These are phyloP conservation scores for Littorina saxatilis DNA, from an alignment of 1,140 invertebrate species.

Conservation along the genomic window DNA sequence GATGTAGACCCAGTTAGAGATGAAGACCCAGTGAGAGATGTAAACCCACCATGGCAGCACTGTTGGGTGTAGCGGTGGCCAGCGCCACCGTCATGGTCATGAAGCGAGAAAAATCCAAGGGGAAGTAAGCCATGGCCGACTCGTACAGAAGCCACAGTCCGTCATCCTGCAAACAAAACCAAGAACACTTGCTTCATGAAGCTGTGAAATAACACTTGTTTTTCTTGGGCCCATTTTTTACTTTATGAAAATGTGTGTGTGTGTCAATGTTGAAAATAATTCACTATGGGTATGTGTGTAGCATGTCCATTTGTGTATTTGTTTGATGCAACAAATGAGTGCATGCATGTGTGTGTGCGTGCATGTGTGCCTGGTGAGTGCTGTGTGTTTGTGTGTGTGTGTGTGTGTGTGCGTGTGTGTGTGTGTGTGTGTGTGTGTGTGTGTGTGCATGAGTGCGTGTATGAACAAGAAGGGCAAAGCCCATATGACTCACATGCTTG, in stretches of 20 bases:
- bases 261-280: too few species aligned
- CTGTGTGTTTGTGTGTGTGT: too few species aligned
- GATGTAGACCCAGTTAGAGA: too few species aligned
- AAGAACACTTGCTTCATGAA: too few species aligned
- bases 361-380: neutral
- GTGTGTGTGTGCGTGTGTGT: conserved; percentile 5
- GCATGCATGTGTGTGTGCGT: neutral
- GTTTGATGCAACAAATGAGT: too few species aligned
- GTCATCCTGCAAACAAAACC: conserved; percentile 54
- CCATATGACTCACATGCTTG: too few species aligned
- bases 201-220: neutral
- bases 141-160: conserved; percentile 60
- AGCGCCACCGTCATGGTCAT: conserved; percentile 56
- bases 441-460: too few species aligned
- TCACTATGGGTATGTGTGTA: too few species aligned
- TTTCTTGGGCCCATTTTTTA: neutral
- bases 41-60: conserved; percentile 62
- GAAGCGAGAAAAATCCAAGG: conserved; percentile 61
- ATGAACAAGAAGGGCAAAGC: too few species aligned
- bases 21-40: too few species aligned
- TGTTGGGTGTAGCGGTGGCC: conserved; percentile 45
- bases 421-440: neutral
- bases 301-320: too few species aligned
- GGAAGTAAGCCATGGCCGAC: conserved; percentile 55
- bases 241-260: too few species aligned